Evolutionary conservation across 1,140 invertebrate genomes (phyloP), one percentile per base, ranked within the genome.

Genomic region (Zophobas morio): DNA sequence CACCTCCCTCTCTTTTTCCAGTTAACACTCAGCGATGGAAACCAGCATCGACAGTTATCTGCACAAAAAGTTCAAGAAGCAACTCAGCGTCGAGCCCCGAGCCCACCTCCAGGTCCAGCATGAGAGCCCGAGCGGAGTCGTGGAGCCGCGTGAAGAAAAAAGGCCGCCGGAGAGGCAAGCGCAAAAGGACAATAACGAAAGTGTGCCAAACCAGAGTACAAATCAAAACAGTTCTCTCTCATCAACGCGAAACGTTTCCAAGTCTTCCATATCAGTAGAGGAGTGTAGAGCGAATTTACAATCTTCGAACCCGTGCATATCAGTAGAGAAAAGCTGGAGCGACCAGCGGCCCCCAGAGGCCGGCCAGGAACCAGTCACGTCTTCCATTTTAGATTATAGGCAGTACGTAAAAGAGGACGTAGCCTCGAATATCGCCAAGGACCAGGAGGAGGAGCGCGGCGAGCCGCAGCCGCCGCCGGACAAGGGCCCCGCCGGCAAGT

Each of bases 21-120:
- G 80, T 78, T 79, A 77, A 77, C 70, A 80, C 34, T 53, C 60
- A 80, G 80, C 75, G 75, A 86, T 86, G 84, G 85, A 84, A 81
- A 91, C 90, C 88, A 91, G 90, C 88, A 91, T 92, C 84, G 90
- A 91, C 81, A 94, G 93, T 83, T 96, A 96, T 88, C 88, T 95
- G 86, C 95, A 96, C 85, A 96, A 96, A 85, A 96, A 96, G 86
- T 96, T 96, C 86, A 96, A 96, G 87, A 95, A 96, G 85, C 91
- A 95, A 88, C 92, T 93, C 79, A 93, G 93, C 88, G 88, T 86
- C 56, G 88, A 87, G 75, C 82, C 84, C 76, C 81, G 71, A 78
- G 82, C 83, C 81, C 85, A 81, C 78, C 82, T 82, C 51, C 70
- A 81, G 20, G 75, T 82, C 77, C 77, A 70, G 76, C 70, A 84